Percentiles rank a stretch among this genome's conserved stretches.
Evolutionary conservation across 2,888 invertebrate genomes (phyloP).

Genomic region (Diogma glabrata): DNA sequence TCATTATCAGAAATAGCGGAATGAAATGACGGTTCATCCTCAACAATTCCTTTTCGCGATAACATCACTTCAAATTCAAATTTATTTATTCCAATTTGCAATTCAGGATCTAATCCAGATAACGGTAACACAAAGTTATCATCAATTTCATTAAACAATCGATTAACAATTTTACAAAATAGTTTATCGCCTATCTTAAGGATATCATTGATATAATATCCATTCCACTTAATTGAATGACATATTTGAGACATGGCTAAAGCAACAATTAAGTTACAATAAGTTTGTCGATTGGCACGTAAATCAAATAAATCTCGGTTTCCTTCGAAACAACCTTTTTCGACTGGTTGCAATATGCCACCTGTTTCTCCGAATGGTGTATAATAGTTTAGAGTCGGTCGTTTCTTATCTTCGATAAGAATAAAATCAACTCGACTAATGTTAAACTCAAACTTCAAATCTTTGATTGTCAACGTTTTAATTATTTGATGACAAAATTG

Average conservation of each 20-base stretch:
- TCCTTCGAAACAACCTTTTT: constrained; percentile 20
- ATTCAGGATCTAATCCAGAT: constrained; percentile 11
- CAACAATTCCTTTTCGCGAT: not conserved
- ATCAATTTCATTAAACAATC: constrained; percentile 5
- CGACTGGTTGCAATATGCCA: constrained; percentile 31
- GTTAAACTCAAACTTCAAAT: not conserved
- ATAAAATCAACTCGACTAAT: not conserved
- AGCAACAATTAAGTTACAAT: constrained; percentile 20
- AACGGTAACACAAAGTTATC: constrained; percentile 9
- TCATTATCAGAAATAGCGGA: no score
- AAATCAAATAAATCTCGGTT: constrained; percentile 16
- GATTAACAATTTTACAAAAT: constrained; percentile 16
- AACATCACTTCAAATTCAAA: constrained; percentile 14
- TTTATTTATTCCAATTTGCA: constrained; percentile 19
- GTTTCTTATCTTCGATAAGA: constrained; percentile 21
- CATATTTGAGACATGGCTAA: constrained; percentile 20
- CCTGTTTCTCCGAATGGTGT: constrained; percentile 29
- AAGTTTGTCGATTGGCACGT: constrained; percentile 21
- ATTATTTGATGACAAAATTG: constrained; percentile 20
- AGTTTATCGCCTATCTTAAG: constrained; percentile 21
- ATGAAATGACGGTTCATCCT: not conserved
- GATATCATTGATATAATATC: constrained; percentile 21
- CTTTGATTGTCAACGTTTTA: constrained; percentile 3
- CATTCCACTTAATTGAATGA: constrained; percentile 19
- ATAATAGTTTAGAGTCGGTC: constrained; percentile 36